Base-by-base conservation (phyloP, 2,888 invertebrate species). In the Branchinecta sandiegonensis region DNA sequence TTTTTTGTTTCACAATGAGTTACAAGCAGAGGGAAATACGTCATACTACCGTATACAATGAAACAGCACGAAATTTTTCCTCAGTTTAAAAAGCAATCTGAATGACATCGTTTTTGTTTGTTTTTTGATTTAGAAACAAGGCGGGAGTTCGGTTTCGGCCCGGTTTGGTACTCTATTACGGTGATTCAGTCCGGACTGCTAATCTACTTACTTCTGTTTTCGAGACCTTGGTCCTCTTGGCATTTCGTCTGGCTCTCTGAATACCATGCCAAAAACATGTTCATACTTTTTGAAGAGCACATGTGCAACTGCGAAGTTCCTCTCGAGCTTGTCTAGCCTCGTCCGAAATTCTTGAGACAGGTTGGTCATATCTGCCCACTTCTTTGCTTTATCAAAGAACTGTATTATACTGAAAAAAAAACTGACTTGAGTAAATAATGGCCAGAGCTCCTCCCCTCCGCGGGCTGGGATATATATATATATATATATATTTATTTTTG, bases 361-460 rank as follows among this genome's bases (percentile, higher is more conserved):
- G 72, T 87, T 86, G 1, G 92, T 88, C 93, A 97, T 94, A 75
- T 94, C 92, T 71, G 89, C 86, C 96, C 96, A 99, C 76, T 88
- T 88, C 76, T 90, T 89, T 75, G 94, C 93, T 81, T 95, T 95
- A 72, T 85, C 86, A 76, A 96, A 94, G 79, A 97, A 97, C 75
- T 95, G 90, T 71, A 90, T 88, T 71, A 96, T 82, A 76, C 94
- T 94, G 80, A 71, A 82, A 81, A 72, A 73, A 72, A 72, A 1
- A 8, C 2, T 17, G 8, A 63, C 10, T 17, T 63, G 9, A 63
- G 63, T 9, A 63, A 65, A 9, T 14, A 65, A 65, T 17, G 23
- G 10, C 9, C 3, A 12, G 47, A 9, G 47, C 47, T 9, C n/a
- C 9, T 7, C n/a, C 23, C 4, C 2, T 23, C 4, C 37, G 37